Evolutionary conservation across 2,797 vertebrate genomes (phyloP), one percentile per base, ranked within the genome.

Genomic region (Falco cherrug): DNA sequence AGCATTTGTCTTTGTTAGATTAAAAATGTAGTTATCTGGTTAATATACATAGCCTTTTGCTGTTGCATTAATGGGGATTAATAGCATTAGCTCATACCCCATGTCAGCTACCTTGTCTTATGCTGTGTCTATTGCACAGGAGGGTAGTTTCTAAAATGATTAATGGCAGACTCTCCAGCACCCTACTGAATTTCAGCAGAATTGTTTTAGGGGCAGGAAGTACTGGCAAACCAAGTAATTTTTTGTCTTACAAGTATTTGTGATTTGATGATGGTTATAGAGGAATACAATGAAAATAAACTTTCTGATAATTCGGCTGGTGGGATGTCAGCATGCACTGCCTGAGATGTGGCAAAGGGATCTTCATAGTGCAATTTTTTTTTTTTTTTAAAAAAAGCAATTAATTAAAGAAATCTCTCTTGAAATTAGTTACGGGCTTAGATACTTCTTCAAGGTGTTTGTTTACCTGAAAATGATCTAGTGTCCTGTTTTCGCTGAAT

Each of bases 111-210:
- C 45, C 19, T 24, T 43, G 14, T 68, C 50, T 64, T 45, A 18
- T 1, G 22, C 50, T 61, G 37, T 0, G 0, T 35, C 37, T 65
- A 11, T 41, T 29, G n/a, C 65, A 63, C 16, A 51, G 69, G 51
- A 70, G 41, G 29, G 20, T 28, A 53, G 45, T 69, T 73, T 73
- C 86, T 84, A 76, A 90, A 86, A 79, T n/a, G 5, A 57, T 41
- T 45, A 89, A 9, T 11, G 14, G 43, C 39, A 70, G 43, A 51
- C 19, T 64, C 11, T 41, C 33, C 41, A 75, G 67, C 82, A 41
- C 53, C 12, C 63, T 59, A 11, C 28, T 59, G 71, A 79, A 71
- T 63, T 71, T 17, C 35, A 89, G 59, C 45, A 82, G 48, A 85
- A 45, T 41, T 69, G 11, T 76, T 87, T 63, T 37, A 51, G 48